Percentiles rank a stretch among this genome's conserved stretches.
Evolutionary conservation across 2,888 invertebrate species (phyloP).

Genomic region (Ectropis crepuscularia): DNA sequence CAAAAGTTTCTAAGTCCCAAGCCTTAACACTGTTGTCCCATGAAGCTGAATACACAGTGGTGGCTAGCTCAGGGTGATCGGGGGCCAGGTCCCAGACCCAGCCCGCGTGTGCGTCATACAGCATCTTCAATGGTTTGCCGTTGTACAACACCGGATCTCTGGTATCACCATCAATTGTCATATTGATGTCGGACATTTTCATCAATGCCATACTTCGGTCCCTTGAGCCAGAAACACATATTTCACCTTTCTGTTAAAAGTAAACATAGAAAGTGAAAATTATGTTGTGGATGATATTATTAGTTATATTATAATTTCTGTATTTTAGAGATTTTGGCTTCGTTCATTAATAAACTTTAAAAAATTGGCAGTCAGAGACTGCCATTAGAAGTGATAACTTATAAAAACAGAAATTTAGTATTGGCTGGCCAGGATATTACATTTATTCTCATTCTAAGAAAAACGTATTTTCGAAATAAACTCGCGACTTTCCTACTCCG

Average conservation of each 20-base stretch:
- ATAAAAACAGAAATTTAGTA: too few species aligned
- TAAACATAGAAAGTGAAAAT: slow-evolving; percentile 1
- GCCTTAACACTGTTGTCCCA: slow-evolving; percentile 86
- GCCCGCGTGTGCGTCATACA: slow-evolving; percentile 83
- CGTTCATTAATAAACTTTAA: too few species aligned
- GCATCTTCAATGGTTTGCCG: slow-evolving; percentile 24
- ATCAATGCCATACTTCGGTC: slow-evolving; percentile 84
- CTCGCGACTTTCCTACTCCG: too few species aligned
- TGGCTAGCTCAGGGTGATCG: slow-evolving; percentile 65
- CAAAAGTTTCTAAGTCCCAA: slow-evolving; percentile 79
- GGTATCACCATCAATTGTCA: background rate
- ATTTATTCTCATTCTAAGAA: too few species aligned
- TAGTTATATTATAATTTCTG: too few species aligned
- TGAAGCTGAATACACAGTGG: slow-evolving; percentile 84
- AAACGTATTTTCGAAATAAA: too few species aligned
- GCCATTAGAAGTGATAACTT: too few species aligned
- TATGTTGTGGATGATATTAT: too few species aligned
- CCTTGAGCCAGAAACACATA: slow-evolving; percentile 85
- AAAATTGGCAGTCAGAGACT: too few species aligned
- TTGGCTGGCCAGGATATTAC: too few species aligned
- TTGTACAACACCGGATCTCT: background rate
- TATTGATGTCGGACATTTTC: slow-evolving; percentile 66
- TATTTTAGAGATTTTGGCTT: background rate
- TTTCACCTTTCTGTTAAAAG: slow-evolving; percentile 69
- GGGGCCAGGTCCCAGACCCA: slow-evolving; percentile 87